Evolutionary conservation across 2,888 invertebrate genomes (phyloP).

Genomic region (Sturmia bella): DNA sequence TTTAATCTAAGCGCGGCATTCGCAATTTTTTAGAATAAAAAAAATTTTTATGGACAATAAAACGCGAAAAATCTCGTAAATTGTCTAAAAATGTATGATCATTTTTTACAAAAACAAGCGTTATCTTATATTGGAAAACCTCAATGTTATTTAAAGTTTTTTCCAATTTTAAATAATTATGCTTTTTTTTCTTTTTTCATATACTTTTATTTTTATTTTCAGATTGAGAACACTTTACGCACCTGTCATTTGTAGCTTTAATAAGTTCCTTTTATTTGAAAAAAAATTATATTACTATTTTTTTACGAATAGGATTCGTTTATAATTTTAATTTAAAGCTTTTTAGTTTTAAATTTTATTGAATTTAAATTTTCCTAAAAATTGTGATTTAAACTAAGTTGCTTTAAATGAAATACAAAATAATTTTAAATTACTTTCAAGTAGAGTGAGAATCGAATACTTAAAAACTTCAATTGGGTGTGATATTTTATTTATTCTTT

Average conservation of each 20-base stretch:
- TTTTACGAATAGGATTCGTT: slow-evolving; percentile 29
- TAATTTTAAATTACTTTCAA: slow-evolving; percentile 40
- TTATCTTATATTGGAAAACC: no score
- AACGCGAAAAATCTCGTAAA: no score
- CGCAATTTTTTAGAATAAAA: no score
- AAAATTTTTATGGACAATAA: no score
- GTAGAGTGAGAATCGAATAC: slow-evolving; percentile 62
- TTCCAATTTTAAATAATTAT: not conserved
- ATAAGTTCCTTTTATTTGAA: slow-evolving; percentile 58
- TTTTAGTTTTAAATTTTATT: slow-evolving; percentile 40
- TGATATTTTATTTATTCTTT: slow-evolving; percentile 63
- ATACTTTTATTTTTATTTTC: slow-evolving; percentile 32
- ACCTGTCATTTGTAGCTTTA: slow-evolving; percentile 68
- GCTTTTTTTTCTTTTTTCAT: slow-evolving; percentile 19
- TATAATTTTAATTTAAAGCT: slow-evolving; percentile 26
- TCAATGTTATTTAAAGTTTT: no score
- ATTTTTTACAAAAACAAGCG: no score
- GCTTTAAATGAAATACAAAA: slow-evolving; percentile 39
- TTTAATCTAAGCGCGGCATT: no score
- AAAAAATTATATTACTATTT: slow-evolving; percentile 49
- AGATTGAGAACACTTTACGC: slow-evolving; percentile 63
- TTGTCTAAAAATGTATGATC: no score
- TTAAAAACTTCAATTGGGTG: slow-evolving; percentile 55
- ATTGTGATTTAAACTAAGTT: slow-evolving; percentile 70
- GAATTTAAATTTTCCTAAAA: slow-evolving; percentile 56